Evolutionary conservation across 37 sponge, comb jelly and placozoan genomes (phyloP).

Genomic region (Tethya wilhelma): DNA sequence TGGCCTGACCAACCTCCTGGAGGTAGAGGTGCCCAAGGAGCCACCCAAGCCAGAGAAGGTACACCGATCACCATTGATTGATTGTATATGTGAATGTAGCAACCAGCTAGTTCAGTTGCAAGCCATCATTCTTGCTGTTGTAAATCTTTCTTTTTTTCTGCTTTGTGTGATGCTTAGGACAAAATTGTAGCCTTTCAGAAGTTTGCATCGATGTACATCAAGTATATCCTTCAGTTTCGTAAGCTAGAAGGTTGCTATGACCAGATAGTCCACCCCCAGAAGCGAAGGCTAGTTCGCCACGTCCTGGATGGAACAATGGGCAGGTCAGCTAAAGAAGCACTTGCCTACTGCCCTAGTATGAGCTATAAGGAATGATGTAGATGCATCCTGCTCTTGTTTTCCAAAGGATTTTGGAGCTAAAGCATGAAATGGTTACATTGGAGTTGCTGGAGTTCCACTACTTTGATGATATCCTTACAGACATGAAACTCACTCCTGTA

Average conservation of each 20-base stretch:
- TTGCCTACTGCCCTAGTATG: no score
- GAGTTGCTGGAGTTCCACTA: constrained; percentile 96
- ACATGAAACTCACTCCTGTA: constrained; percentile 98
- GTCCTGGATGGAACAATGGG: constrained; percentile 95
- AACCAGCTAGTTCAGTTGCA: no score
- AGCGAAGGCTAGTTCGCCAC: constrained; percentile 85
- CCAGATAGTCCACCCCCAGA: constrained; percentile 97
- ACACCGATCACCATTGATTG: neutral
- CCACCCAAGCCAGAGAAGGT: constrained; percentile 90
- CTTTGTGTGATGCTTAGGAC: constrained; percentile 57
- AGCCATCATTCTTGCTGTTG: neutral
- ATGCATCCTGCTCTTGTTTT: constrained; percentile 13
- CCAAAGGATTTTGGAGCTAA: constrained; percentile 92
- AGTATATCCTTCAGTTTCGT: constrained; percentile 84
- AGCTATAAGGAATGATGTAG: no score
- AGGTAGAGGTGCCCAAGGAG: constrained; percentile 73
- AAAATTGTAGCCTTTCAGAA: constrained; percentile 87
- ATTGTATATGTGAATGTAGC: no score
- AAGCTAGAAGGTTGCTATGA: constrained; percentile 96
- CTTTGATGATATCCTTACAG: constrained; percentile 94
- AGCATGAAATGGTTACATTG: constrained; percentile 93
- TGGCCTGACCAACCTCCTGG: constrained; percentile 76
- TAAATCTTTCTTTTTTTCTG: neutral
- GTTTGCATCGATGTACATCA: constrained; percentile 87
- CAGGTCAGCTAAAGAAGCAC: constrained; percentile 73